Base-by-base conservation (phyloP, 2,113 vertebrate genomes). In the Tachysurus vachellii region DNA sequence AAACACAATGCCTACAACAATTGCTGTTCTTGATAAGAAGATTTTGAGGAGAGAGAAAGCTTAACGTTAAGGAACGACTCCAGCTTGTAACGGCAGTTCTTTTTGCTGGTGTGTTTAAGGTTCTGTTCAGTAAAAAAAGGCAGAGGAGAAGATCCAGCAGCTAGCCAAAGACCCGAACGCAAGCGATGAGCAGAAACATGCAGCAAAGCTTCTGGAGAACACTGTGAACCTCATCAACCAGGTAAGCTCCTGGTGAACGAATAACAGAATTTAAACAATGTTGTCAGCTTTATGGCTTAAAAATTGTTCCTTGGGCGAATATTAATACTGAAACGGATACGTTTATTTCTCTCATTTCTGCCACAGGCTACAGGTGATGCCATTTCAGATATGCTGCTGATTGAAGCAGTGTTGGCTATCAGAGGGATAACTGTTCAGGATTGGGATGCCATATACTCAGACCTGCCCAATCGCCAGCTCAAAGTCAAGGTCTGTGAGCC, bases 401-500 rank as follows among this genome's bases (percentile, higher is more conserved):
- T 99, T 31, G 97, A 99, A 93, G 97, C 96, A 0, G 94, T 99
- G 91, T 91, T 99, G 84, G 94, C 95, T 71, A 89, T 99, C 81
- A 97, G 95, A 90, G 96, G 95, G 23, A 90, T 98, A 88, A 96
- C 95, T 0, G 82, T 98, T 9, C 96, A 97, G n/a, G 96, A 99
- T 92, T 99, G 98, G 98, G 96, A 97, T 0, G 89, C 93, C 0
- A 89, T 99, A 88, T 99, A 99, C 87, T 92, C 88, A 0, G 97
- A 99, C 86, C 95, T 99, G 56, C 99, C 98, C 1, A 99, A 96
- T 86, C 95, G 98, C 54, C 97, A 99, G 91, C 95, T 98, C 83
- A 98, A 97, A 96, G 97, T 99, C 53, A 97, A 97, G 97, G 98
- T 97, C 75, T 66, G 80, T 42, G 76, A 50, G 44, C 19, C 12